Conservation (phyloP, 1,140 invertebrate species). For the Vanessa tameamea region DNA sequence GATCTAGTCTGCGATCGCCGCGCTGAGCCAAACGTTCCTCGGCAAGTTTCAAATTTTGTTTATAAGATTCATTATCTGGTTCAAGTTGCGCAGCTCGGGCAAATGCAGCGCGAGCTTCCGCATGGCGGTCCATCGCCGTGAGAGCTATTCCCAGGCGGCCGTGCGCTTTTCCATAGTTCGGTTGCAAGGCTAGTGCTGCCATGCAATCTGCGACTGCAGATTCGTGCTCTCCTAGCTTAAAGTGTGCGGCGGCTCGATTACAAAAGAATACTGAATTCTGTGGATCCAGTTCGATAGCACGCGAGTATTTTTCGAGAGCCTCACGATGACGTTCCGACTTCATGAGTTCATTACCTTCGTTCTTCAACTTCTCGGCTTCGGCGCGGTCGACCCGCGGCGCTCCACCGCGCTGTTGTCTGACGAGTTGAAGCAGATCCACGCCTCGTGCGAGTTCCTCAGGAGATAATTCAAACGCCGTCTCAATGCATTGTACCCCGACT, state of each 20-base stretch:
- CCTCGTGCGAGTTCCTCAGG: slow-evolving; percentile 75
- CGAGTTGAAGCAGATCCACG: slow-evolving; percentile 78
- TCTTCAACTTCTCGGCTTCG: slow-evolving; percentile 89
- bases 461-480: slow-evolving; percentile 87
- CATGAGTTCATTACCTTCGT: slow-evolving; percentile 93
- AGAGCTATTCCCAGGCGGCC: slow-evolving; percentile 95
- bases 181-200: slow-evolving; percentile 92
- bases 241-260: slow-evolving; percentile 95
- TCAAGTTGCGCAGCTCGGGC: slow-evolving; percentile 94
- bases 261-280: slow-evolving; percentile 97
- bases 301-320: slow-evolving; percentile 90
- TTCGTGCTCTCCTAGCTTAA: slow-evolving; percentile 90
- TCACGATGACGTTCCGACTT: slow-evolving; percentile 89
- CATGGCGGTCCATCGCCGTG: slow-evolving; percentile 89
- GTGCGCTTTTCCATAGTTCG: slow-evolving; percentile 96
- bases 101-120: slow-evolving; percentile 92
- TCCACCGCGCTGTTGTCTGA: slow-evolving; percentile 51
- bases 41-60: slow-evolving; percentile 88
- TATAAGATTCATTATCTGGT: slow-evolving; percentile 95
- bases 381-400: slow-evolving; percentile 40
- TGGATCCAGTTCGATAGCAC: slow-evolving; percentile 91
- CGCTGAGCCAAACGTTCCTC: slow-evolving; percentile 66
- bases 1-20: slow-evolving; percentile 74
- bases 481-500: slow-evolving; percentile 90
- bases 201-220: slow-evolving; percentile 94